Base-by-base conservation (phyloP, 1,140 invertebrate species). In the Telenomus remus region DNA sequence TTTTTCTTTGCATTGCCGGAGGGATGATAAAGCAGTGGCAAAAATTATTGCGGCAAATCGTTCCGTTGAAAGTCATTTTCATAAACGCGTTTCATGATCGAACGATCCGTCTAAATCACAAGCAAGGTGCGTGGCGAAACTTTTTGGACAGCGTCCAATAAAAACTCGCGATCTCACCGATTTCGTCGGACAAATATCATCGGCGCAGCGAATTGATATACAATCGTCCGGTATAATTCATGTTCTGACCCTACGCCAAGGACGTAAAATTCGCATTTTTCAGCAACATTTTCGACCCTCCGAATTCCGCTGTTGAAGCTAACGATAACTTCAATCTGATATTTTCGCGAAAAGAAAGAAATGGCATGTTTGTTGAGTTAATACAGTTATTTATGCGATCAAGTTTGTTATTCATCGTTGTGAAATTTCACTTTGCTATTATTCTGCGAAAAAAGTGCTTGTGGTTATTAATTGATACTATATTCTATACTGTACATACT, bases 201-300 rank as follows among this genome's bases (percentile, higher is more conserved):
- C 84, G 81, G 77, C 77, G 78, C 82, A 80, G 72, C 56, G 76
- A 85, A 81, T 85, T 85, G 83, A 84, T 84, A 81, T 84, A 85
- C 78, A 84, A 56, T 61, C 54, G 33, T 13, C 61, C 54, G 27
- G 33, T 50, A 54, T 85, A 82, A 82, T 79, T 81, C 78, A 80
- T 14, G 71, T 80, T 69, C 84, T 85, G 85, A 86, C 78, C 75
- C 79, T 70, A 56, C 76, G 83, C 84, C 84, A 85, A 84, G 78
- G 81, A 80, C 75, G 48, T 46, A 15, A 12, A 27, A 6, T 27
- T 1, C 19, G 19, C 1, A 27, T 27, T 27, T 27, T 27, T 27
- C 19, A 27, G 19, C 19, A 27, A 27, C 19, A 27, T 27, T 27
- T 1, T 27, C 2, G 19, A 27, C 6, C 19, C 2, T 27, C 19